Conservation (phyloP, 2,888 invertebrate genomes). For the Hyles lineata region DNA sequence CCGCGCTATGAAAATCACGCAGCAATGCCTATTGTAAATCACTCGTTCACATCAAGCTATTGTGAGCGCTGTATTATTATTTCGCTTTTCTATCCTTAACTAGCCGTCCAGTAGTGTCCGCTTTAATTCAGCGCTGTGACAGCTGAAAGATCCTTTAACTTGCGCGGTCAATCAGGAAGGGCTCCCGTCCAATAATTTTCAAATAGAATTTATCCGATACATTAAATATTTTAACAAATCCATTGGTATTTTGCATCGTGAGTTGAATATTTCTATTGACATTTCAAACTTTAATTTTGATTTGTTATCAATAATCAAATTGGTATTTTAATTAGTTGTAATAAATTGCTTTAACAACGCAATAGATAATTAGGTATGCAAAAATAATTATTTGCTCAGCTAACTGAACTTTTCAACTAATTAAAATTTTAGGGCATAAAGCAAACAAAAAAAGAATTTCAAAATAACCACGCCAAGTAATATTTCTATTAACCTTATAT, state of each 20-base stretch:
- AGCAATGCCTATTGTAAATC: conserved; percentile 63
- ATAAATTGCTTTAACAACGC: neutral
- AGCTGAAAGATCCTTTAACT: conserved; percentile 61
- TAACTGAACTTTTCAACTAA: neutral
- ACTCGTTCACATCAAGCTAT: conserved; percentile 59
- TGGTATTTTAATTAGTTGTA: neutral
- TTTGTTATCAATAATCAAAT: neutral
- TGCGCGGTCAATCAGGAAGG: conserved; percentile 28
- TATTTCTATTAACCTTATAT: too few relatives aligned
- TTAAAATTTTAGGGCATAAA: neutral
- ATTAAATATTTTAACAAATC: conserved; percentile 25
- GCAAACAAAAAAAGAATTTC: neutral
- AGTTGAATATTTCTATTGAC: conserved; percentile 2
- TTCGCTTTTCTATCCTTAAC: conserved; percentile 53
- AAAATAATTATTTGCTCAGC: neutral
- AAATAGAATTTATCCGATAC: conserved; percentile 24
- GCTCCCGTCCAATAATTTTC: conserved; percentile 29
- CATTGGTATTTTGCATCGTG: conserved; percentile 22
- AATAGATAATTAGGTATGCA: neutral
- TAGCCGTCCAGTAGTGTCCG: conserved; percentile 51
- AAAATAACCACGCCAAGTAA: too few relatives aligned
- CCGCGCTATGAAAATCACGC: conserved; percentile 20
- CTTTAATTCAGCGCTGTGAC: conserved; percentile 63
- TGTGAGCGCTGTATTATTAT: conserved; percentile 64
- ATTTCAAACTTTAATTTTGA: conserved; percentile 15